These are phyloP conservation scores for Caenorhabditis auriculariae DNA, from an alignment of 2,888 invertebrate species.

Conservation along the genomic window DNA sequence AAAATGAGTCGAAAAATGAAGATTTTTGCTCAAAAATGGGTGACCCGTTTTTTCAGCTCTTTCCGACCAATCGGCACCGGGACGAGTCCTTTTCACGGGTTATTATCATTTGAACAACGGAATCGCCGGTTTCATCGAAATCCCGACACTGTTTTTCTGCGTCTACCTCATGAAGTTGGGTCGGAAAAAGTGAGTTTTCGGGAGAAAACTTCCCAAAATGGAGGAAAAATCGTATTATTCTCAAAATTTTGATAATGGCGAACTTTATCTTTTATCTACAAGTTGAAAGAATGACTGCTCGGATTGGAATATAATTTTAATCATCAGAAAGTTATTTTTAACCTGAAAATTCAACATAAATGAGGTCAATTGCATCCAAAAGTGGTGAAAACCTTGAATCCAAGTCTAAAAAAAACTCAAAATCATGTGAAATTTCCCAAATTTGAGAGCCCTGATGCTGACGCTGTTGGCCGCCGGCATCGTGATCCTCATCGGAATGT, in stretches of 20 bases:
- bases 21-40: background rate
- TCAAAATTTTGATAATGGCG: background rate
- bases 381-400: no score
- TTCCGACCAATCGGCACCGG: constrained; percentile 62
- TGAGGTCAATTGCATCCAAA: no score
- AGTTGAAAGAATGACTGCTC: no score
- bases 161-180: constrained; percentile 61
- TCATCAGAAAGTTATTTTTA: background rate
- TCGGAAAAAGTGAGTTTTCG: constrained; percentile 42
- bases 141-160: constrained; percentile 60
- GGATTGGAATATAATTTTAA: no score
- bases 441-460: constrained; percentile 56
- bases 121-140: constrained; percentile 61
- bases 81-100: constrained; percentile 60
- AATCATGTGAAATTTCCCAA: no score
- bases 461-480: constrained; percentile 56
- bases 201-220: background rate
- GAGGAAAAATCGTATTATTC: background rate
- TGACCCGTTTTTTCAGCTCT: constrained; percentile 40
- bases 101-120: constrained; percentile 63
- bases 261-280: no score
- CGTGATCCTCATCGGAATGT: constrained; percentile 59
- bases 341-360: background rate
- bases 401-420: no score
- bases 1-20: background rate